These are phyloP conservation scores for Ceratosolen fusciceps DNA, from an alignment of 1,140 invertebrate genomes.

Conservation along the genomic window DNA sequence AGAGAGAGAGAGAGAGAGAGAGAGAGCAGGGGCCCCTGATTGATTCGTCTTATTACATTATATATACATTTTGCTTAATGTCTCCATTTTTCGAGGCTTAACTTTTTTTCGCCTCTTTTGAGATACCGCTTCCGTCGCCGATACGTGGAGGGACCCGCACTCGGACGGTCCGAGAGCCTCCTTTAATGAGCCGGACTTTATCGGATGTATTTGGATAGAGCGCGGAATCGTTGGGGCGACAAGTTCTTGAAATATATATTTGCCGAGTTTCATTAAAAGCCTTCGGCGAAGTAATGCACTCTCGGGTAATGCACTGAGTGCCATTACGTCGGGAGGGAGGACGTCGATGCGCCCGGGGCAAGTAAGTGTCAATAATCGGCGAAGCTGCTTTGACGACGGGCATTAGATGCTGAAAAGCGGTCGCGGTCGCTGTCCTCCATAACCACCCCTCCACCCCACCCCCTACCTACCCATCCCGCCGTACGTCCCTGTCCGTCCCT, in stretches of 20 bases:
- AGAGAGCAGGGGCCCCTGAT: background rate
- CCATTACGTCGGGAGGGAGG: background rate
- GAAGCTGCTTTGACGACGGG: background rate
- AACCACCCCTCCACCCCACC: too few relatives aligned
- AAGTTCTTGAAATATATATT: background rate
- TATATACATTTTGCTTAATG: constrained; percentile 6
- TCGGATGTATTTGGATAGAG: background rate
- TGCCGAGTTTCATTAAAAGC: background rate
- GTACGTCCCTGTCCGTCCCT: too few relatives aligned
- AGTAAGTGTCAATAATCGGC: background rate
- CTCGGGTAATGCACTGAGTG: background rate
- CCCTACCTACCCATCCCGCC: too few relatives aligned
- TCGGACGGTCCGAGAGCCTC: background rate
- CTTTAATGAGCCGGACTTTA: background rate
- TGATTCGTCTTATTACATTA: constrained; percentile 22
- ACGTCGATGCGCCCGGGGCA: too few relatives aligned
- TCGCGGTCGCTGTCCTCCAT: too few relatives aligned
- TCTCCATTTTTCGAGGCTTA: constrained; percentile 13
- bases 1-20: background rate
- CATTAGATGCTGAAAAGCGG: background rate
- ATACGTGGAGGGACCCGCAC: background rate
- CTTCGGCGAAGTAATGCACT: background rate
- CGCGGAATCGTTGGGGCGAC: background rate
- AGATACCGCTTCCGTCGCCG: background rate
- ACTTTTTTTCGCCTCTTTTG: background rate